phyloP scores from a whole-genome alignment of 53 echinoderm and acorn worm species.

The Mesocentrotus franciscanus region DNA sequence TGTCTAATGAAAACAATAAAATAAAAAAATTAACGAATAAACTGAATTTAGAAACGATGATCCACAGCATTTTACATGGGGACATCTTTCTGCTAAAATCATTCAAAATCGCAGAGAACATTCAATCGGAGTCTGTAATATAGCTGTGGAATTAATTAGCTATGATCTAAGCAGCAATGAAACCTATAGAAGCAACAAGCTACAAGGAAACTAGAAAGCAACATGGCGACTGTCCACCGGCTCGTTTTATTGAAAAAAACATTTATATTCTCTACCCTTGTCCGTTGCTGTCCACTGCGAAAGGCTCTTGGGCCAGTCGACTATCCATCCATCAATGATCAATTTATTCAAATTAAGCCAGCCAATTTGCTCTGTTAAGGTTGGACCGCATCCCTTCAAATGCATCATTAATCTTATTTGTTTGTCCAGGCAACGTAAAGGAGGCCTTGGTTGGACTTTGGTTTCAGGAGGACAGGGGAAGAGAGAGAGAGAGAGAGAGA shows the following conservation, averaged over 20 bases:
- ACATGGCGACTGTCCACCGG: not conserved
- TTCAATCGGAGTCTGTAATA: not conserved
- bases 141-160: not conserved
- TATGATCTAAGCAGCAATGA: not conserved
- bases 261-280: not conserved
- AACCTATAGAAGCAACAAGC: not conserved
- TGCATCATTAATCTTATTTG: slow-evolving; percentile 51
- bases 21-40: no score
- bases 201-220: not conserved
- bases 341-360: slow-evolving; percentile 50
- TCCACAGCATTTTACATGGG: no score
- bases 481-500: not conserved
- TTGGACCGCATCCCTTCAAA: slow-evolving; percentile 7
- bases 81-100: no score
- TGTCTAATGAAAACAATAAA: no score
- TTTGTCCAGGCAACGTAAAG: slow-evolving; percentile 10
- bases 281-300: not conserved
- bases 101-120: no score
- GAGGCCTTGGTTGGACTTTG: not conserved
- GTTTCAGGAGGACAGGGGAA: not conserved
- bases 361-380: not conserved
- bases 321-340: slow-evolving; percentile 46
- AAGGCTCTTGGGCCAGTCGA: not conserved
- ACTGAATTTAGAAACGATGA: no score
- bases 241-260: not conserved